phyloP scores from a whole-genome alignment of 2,888 invertebrate species.

The Disparrhopalites patrizii region DNA sequence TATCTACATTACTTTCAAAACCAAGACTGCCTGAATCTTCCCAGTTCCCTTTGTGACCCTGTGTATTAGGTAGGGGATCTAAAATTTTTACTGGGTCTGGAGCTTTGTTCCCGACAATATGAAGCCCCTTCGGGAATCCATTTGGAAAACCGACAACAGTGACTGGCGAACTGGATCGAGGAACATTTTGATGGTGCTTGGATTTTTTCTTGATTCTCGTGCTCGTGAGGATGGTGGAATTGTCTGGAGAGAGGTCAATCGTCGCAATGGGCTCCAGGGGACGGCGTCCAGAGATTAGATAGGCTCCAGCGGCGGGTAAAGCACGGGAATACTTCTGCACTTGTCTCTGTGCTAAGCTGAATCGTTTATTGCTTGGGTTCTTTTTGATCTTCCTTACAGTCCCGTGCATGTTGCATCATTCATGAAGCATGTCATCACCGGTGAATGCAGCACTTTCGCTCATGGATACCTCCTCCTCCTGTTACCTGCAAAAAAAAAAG shows the following conservation, averaged over 20 bases:
- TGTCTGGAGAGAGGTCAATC: background rate
- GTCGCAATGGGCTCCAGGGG: background rate
- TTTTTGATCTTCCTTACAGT: background rate
- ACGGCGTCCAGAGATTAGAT: background rate
- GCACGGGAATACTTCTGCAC: too few relatives aligned
- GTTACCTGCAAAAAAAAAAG: too few relatives aligned
- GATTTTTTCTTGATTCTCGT: background rate
- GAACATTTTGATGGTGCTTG: background rate
- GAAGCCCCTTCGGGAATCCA: slow-evolving; percentile 13
- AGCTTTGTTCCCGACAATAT: slow-evolving; percentile 10
- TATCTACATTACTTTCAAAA: too few relatives aligned
- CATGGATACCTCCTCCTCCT: too few relatives aligned
- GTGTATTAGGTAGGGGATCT: too few relatives aligned
- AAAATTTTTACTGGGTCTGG: background rate
- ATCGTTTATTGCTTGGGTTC: background rate
- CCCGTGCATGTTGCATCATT: background rate
- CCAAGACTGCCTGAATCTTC: too few relatives aligned
- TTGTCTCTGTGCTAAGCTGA: too few relatives aligned
- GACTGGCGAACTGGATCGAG: slow-evolving; percentile 10
- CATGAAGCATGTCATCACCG: too few relatives aligned
- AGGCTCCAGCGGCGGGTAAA: background rate
- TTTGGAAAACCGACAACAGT: slow-evolving; percentile 12
- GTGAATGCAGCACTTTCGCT: too few relatives aligned
- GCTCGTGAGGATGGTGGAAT: background rate
- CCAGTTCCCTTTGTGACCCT: too few relatives aligned